phyloP scores from a whole-genome alignment of 2,113 vertebrate species.

The Mixornis gularis region DNA sequence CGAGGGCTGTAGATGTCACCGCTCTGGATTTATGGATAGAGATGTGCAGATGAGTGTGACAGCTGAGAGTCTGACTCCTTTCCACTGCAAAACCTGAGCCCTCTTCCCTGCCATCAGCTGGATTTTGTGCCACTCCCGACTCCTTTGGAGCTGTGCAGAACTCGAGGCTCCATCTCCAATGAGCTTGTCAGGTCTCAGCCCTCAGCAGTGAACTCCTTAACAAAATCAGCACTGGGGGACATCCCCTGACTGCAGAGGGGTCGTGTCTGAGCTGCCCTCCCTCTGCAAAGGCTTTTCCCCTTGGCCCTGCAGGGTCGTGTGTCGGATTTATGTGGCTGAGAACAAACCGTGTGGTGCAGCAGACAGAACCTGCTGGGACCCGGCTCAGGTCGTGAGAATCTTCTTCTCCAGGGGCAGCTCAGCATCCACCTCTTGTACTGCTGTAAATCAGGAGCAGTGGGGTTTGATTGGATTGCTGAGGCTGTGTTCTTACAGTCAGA shows the following conservation, averaged over 20 bases:
- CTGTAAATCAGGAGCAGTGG: background rate
- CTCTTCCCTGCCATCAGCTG: background rate
- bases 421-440: background rate
- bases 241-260: background rate
- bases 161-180: background rate
- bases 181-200: background rate
- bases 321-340: background rate
- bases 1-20: background rate
- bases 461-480: rapidly evolving
- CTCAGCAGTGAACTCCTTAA: background rate
- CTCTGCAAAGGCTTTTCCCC: background rate
- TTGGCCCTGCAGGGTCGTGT: background rate
- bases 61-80: background rate
- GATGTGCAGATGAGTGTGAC: background rate
- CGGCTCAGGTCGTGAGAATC: background rate
- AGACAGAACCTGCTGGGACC: background rate
- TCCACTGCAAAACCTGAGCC: background rate
- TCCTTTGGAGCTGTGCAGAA: background rate
- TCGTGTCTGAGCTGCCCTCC: background rate
- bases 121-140: background rate
- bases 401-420: background rate
- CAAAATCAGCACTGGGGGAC: background rate
- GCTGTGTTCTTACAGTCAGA: background rate
- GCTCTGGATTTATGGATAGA: slow-evolving; percentile 1
- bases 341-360: rapidly evolving